Conservation (phyloP, 2,797 vertebrate species). For the Pteronotus mesoamericanus region DNA sequence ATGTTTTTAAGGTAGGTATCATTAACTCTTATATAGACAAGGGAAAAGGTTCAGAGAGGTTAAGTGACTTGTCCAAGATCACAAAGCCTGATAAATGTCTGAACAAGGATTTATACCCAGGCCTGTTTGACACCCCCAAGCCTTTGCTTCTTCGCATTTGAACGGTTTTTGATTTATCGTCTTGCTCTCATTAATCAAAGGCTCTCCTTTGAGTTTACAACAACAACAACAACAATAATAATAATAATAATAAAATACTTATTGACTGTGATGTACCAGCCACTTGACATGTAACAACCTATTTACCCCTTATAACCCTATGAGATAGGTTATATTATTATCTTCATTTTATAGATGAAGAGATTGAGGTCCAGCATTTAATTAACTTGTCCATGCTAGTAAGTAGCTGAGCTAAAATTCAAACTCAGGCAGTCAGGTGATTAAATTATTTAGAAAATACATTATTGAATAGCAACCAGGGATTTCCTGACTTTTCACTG, state of each 20-base stretch:
- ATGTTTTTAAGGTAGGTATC: neutral
- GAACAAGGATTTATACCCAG: neutral
- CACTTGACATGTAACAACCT: neutral
- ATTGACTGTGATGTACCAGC: neutral
- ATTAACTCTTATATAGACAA: neutral
- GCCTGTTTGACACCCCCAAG: neutral
- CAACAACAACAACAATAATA: neutral
- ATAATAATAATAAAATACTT: neutral
- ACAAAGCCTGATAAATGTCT: neutral
- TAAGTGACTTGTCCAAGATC: neutral
- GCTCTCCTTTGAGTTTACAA: neutral
- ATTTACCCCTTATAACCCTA: neutral
- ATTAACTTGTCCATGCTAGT: neutral
- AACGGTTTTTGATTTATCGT: neutral
- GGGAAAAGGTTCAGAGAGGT: neutral
- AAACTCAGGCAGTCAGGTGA: neutral
- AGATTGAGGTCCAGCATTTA: neutral
- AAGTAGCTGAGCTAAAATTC: slow-evolving; percentile 16
- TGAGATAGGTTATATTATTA: neutral
- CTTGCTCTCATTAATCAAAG: neutral
- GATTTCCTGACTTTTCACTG: neutral
- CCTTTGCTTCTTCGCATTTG: neutral
- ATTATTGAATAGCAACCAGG: neutral
- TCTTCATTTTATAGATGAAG: neutral
- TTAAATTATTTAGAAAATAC: slow-evolving; percentile 30